Evolutionary conservation across 2,113 vertebrate species (phyloP).

Genomic region (Sminthopsis crassicaudata): DNA sequence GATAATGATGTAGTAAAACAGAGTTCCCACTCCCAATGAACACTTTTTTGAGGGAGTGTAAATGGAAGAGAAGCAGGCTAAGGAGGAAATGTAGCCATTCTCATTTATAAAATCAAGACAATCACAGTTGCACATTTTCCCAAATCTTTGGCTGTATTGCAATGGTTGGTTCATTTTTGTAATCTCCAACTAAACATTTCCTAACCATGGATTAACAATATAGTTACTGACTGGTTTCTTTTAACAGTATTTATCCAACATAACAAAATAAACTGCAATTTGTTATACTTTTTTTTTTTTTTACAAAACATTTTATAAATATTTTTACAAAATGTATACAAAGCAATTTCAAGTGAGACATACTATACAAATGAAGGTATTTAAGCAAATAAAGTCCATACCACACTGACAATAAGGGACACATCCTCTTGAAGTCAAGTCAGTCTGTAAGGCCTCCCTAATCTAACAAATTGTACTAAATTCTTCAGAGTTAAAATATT

Average conservation of each 20-base stretch:
- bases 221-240: slow-evolving; percentile 90
- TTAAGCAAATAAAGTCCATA: slow-evolving; percentile 90
- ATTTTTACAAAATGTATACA: slow-evolving; percentile 96
- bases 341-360: slow-evolving; percentile 93
- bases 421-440: slow-evolving; percentile 86
- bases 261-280: slow-evolving; percentile 95
- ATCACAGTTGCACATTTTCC: slow-evolving; percentile 88
- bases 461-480: slow-evolving; percentile 87
- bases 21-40: slow-evolving; percentile 20
- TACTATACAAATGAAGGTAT: slow-evolving; percentile 92
- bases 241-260: slow-evolving; percentile 92
- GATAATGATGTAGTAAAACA: neutral
- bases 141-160: slow-evolving; percentile 94
- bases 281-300: slow-evolving; percentile 89
- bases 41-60: slow-evolving; percentile 12
- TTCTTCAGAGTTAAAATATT: slow-evolving; percentile 83
- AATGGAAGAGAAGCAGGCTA: neutral
- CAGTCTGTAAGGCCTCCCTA: slow-evolving; percentile 90
- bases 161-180: slow-evolving; percentile 90
- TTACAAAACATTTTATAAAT: slow-evolving; percentile 94
- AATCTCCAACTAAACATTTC: slow-evolving; percentile 90
- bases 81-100: slow-evolving; percentile 72
- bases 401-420: slow-evolving; percentile 88
- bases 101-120: slow-evolving; percentile 88
- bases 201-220: slow-evolving; percentile 91